Conservation (phyloP, 1,140 invertebrate genomes). For the Ericerus pela region DNA sequence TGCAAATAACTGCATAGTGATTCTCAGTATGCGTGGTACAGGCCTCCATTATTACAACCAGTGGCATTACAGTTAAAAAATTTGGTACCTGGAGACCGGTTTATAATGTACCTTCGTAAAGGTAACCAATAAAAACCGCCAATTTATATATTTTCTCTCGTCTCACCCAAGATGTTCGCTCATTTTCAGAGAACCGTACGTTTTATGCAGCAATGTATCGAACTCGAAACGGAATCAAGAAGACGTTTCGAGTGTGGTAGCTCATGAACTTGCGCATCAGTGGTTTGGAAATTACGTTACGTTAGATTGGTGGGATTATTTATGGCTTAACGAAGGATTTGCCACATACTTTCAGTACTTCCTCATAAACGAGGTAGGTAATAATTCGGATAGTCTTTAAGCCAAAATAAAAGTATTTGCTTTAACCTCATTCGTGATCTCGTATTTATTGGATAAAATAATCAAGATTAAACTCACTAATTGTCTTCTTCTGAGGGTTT, state of each 20-base stretch:
- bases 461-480: too few relatives aligned
- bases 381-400: background rate
- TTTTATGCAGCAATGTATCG: constrained; percentile 51
- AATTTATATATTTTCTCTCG: background rate
- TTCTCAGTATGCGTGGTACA: too few relatives aligned
- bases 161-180: too few relatives aligned
- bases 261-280: constrained; percentile 70
- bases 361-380: too few relatives aligned
- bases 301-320: constrained; percentile 63
- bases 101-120: too few relatives aligned
- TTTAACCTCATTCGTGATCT: background rate
- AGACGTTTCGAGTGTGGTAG: constrained; percentile 48
- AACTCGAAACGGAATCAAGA: constrained; percentile 46
- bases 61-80: too few relatives aligned
- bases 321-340: constrained; percentile 57
- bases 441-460: too few relatives aligned
- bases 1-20: too few relatives aligned
- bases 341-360: constrained; percentile 43
- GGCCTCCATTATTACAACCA: too few relatives aligned
- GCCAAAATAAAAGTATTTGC: background rate
- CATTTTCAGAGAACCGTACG: constrained; percentile 38
- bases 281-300: constrained; percentile 66
- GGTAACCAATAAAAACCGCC: too few relatives aligned
- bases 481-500: too few relatives aligned
- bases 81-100: too few relatives aligned